These are phyloP conservation scores for Galeruca laticollis DNA, from an alignment of 2,888 invertebrate genomes.

Conservation along the genomic window DNA sequence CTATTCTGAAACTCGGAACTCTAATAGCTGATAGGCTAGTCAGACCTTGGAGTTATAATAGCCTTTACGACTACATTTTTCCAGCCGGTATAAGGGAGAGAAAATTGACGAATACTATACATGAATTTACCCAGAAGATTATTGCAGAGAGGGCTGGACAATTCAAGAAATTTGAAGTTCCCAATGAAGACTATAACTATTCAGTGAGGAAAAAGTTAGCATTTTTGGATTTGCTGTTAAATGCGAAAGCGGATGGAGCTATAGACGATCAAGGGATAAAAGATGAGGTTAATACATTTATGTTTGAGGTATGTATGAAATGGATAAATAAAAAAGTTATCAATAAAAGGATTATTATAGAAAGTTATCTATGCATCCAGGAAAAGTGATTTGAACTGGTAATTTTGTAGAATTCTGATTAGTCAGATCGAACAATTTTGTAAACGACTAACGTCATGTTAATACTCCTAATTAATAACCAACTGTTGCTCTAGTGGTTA, in stretches of 20 bases:
- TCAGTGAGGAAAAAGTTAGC: conserved; percentile 64
- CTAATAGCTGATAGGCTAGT: conserved; percentile 46
- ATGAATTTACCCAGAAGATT: conserved; percentile 54
- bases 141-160: conserved; percentile 46
- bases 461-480: no score
- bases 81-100: conserved; percentile 43
- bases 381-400: no score
- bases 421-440: no score
- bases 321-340: no score
- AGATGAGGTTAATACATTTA: conserved; percentile 75
- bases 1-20: conserved; percentile 50
- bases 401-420: no score
- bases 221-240: conserved; percentile 55
- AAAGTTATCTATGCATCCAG: no score
- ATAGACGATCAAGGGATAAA: conserved; percentile 66
- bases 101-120: conserved; percentile 47
- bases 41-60: conserved; percentile 53
- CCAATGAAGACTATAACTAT: conserved; percentile 56
- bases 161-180: conserved; percentile 48
- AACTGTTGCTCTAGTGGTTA: no score
- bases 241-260: conserved; percentile 47
- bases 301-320: conserved; percentile 60
- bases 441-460: no score
- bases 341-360: no score
- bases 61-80: conserved; percentile 42